Percentiles rank a stretch among this genome's conserved stretches.
phyloP scores from a whole-genome alignment of 1,140 invertebrate genomes.

The Atta cephalotes region DNA sequence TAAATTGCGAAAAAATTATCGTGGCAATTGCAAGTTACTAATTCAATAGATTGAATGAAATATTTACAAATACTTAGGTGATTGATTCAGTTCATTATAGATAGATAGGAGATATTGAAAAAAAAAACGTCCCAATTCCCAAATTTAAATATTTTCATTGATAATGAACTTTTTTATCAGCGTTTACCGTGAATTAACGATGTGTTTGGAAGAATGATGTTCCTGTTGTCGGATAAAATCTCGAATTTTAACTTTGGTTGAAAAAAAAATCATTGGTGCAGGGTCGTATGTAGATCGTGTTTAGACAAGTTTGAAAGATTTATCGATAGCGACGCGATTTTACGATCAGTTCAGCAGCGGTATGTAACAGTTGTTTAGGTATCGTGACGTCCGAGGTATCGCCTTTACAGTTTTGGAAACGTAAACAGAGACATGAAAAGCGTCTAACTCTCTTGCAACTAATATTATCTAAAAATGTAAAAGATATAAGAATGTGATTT shows the following conservation, averaged over 20 bases:
- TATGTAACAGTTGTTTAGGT: conserved; percentile 62
- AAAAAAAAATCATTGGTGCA: conserved; percentile 47
- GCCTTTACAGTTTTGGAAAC: conserved; percentile 54
- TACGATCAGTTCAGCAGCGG: conserved; percentile 62
- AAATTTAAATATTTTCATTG: background rate
- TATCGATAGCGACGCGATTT: conserved; percentile 75
- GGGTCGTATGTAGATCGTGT: conserved; percentile 75
- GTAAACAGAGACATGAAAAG: background rate
- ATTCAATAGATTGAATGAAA: background rate
- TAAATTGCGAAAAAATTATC: background rate
- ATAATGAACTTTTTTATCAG: conserved; percentile 12
- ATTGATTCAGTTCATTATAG: background rate
- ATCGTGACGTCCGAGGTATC: conserved; percentile 45
- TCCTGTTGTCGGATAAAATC: conserved; percentile 9
- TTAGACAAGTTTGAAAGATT: conserved; percentile 79
- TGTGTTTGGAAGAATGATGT: conserved; percentile 13
- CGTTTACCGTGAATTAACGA: background rate
- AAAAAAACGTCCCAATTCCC: background rate
- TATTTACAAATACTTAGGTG: background rate
- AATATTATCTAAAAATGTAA: background rate
- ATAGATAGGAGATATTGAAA: background rate
- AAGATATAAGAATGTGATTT: background rate
- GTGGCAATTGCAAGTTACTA: background rate
- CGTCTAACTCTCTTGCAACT: background rate
- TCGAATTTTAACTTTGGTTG: conserved; percentile 8